Percentiles rank a stretch among this genome's conserved stretches.
These are phyloP conservation scores for Melanotaenia pygmaea DNA, from an alignment of 2,797 vertebrate species.

Conservation along the genomic window DNA sequence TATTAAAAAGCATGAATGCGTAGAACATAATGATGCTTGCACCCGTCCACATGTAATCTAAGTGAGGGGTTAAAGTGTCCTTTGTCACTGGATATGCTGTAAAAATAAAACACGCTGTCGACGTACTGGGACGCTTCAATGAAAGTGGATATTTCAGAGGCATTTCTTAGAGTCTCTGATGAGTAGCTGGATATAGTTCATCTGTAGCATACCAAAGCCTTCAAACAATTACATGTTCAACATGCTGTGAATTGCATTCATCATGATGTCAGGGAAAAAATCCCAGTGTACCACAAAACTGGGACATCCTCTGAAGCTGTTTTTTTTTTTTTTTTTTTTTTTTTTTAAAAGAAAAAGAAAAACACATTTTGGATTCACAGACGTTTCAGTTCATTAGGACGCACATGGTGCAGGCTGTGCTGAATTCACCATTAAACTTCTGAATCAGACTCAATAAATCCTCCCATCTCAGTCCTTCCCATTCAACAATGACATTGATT, in stretches of 20 bases:
- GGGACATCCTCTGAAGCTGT: conserved; percentile 4
- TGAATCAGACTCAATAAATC: conserved; percentile 63
- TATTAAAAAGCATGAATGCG: conserved; percentile 82
- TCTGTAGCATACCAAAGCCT: conserved; percentile 59
- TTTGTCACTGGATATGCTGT: conserved; percentile 88
- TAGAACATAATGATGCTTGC: conserved; percentile 87
- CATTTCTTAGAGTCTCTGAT: conserved; percentile 74
- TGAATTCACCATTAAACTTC: conserved; percentile 66
- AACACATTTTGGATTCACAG: conserved; percentile 15
- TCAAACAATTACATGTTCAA: conserved; percentile 63
- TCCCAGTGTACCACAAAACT: conserved; percentile 16
- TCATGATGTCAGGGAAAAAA: conserved; percentile 13
- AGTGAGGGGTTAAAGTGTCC: conserved; percentile 88
- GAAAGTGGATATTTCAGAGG: conserved; percentile 81
- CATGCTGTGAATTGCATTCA: conserved; percentile 26
- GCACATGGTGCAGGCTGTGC: conserved; percentile 21
- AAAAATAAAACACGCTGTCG: conserved; percentile 90
- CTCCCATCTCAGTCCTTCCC: conserved; percentile 10
- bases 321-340: background rate
- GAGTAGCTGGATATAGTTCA: conserved; percentile 67
- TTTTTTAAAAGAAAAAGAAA: background rate
- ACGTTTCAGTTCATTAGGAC: conserved; percentile 19
- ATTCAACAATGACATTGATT: conserved; percentile 51
- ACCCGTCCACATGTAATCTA: conserved; percentile 88
- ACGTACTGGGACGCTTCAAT: conserved; percentile 78